A percentile compares a stretch with the other conserved stretches of the same genome.
Conservation (phyloP, 1,140 invertebrate species). For the Sipha flava region DNA sequence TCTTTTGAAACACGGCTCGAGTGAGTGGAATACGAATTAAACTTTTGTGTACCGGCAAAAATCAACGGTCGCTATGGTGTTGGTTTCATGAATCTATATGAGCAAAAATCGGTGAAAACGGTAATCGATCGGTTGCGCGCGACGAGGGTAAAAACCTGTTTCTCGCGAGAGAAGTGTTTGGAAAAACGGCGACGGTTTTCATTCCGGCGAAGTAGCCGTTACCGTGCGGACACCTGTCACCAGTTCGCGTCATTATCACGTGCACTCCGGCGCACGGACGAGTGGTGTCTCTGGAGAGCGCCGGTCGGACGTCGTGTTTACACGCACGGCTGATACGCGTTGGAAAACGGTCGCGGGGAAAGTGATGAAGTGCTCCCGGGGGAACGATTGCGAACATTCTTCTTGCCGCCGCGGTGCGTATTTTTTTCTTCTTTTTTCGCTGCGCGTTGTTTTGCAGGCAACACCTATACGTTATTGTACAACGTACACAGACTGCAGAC, state of each 20-base stretch:
- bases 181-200: not conserved
- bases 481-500: not conserved
- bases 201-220: slow-evolving; percentile 14
- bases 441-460: not conserved
- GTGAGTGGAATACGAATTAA: no score
- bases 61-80: no score
- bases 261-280: not conserved
- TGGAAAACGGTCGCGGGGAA: not conserved
- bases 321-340: not conserved
- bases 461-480: not conserved
- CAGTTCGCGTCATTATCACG: not conserved
- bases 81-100: no score
- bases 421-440: no score
- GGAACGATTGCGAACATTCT: not conserved
- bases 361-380: slow-evolving; percentile 23
- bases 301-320: not conserved
- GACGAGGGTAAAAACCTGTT: no score
- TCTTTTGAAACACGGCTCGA: no score
- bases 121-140: no score
- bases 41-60: no score
- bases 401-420: no score
- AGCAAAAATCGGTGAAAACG: no score
- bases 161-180: no score
- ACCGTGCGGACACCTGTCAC: slow-evolving; percentile 21
- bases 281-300: not conserved